Base-by-base conservation (phyloP, 2,797 vertebrate genomes). In the Miichthys miiuy region DNA sequence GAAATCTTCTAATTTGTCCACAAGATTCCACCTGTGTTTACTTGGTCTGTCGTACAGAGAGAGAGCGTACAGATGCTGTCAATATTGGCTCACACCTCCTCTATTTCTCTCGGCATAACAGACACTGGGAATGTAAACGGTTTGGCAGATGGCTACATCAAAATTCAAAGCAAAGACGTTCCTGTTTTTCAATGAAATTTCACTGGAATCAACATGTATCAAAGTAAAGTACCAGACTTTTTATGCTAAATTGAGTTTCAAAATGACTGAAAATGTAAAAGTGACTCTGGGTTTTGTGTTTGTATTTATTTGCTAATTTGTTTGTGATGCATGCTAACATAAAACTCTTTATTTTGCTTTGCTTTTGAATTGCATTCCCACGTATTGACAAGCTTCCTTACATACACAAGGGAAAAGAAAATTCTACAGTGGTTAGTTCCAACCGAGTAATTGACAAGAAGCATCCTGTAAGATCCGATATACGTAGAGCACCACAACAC, bases 111-210 rank as follows among this genome's bases (percentile, higher is more conserved):
- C 11, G 23, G 71, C 17, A 7, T n/a, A 41, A 67, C 64, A 85
- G 79, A 79, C 62, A 46, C 20, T 60, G 47, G 38, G 38, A 78
- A 79, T 70, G 72, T 52, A 82, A 82, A 84, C 46, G 34, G 52
- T 76, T 80, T 80, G 83, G 46, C 88, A 86, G 83, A 88, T 87
- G 82, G 86, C 69, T 82, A 50, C 63, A 82, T 83, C 66, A 80
- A 77, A 79, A 82, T 60, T 75, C 54, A 58, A 23, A 79, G 34
- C 46, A 69, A 74, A 71, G 27, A 44, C 38, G 1, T 54, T 46
- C 14, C 16, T 62, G 12, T 38, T 75, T 68, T 62, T 65, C 63
- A 69, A 20, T 65, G 42, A 56, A 30, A 63, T 51, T 25, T 51
- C 14, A 52, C 20, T n/a, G 18, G 23, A 80, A 63, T 74, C 20